Evolutionary conservation across 2,888 invertebrate species (phyloP), one percentile per base, ranked within the genome.

Genomic region (Allygus modestus): DNA sequence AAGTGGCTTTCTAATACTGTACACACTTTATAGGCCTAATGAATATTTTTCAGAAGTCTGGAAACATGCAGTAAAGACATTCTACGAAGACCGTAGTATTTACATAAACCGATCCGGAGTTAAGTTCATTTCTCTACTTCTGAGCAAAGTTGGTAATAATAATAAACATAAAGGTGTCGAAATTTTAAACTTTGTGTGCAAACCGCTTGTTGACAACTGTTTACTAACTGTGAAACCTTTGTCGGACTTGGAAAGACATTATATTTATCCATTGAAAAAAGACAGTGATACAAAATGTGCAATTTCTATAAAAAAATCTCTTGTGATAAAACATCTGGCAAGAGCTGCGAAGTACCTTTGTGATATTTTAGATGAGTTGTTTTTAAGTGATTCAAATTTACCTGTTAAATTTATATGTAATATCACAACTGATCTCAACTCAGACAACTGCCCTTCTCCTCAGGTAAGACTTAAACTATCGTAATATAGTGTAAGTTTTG

Each of bases 381-480:
- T 23, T 23, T 54, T 23, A 7, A 23, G 7, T 23, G 11, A 54
- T 23, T 54, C 54, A 54, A 7, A 23, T 23, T 23, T 54, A 23
- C 54, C 54, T 9, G 23, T 54, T 5, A 11, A 54, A 54, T 54
- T 54, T 23, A 4, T 20, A 20, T 23, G 23, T 23, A 20, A 54
- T 54, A 23, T 23, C 15, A 20, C 20, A 54, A 54, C 5, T 23
- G 23, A 23, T 15, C 20, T 54, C 20, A 7, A 20, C 23, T 23
- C 23, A 54, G 54, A 7, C 1, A 7, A n/a, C 23, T 23, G 1
- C 0, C 1, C 23, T 54, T 54, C 54, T n/a, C 20, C 54, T 54
- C 54, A 54, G 54, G 54, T 54, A 54, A 54, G 23, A 54, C 15
- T 9, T 46, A n/a, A n/a, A n/a, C n/a, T n/a, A n/a, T n/a, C n/a